Evolutionary conservation across 2,113 vertebrate species (phyloP).

Genomic region (Cyphomyrus discorhynchus): DNA sequence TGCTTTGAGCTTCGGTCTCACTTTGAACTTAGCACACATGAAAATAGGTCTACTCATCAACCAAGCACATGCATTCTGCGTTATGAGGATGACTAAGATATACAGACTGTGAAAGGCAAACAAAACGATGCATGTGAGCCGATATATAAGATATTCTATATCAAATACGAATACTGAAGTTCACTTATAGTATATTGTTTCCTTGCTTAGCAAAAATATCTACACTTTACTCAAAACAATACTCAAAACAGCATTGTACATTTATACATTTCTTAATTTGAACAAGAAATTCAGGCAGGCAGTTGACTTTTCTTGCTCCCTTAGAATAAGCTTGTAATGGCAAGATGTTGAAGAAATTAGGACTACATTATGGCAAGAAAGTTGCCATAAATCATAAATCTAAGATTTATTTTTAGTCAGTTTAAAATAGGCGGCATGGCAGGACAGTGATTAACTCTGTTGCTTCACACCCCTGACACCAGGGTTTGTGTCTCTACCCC

Average conservation of each 20-base stretch:
- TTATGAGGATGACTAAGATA: neutral
- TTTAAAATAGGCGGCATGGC: neutral
- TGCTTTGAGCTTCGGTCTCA: neutral
- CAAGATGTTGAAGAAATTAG: neutral
- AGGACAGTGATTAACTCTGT: neutral
- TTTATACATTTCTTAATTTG: neutral
- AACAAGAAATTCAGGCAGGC: neutral
- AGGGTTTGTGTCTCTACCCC: neutral
- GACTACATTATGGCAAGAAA: neutral
- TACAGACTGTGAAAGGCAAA: neutral
- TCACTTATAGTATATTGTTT: neutral
- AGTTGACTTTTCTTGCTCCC: neutral
- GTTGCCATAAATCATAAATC: neutral
- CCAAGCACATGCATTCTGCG: neutral
- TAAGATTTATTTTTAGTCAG: neutral
- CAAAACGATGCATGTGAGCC: neutral
- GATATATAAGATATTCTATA: neutral
- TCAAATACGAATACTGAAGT: neutral
- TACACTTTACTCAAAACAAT: neutral
- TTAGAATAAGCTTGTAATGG: neutral
- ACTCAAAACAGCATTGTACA: neutral
- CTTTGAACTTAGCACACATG: neutral
- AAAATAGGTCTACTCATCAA: neutral
- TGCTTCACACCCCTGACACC: neutral
- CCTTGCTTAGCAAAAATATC: neutral